Percentiles rank a stretch among this genome's conserved stretches.
Conservation (phyloP, 2,113 vertebrate genomes). For the Balaenoptera acutorostrata region DNA sequence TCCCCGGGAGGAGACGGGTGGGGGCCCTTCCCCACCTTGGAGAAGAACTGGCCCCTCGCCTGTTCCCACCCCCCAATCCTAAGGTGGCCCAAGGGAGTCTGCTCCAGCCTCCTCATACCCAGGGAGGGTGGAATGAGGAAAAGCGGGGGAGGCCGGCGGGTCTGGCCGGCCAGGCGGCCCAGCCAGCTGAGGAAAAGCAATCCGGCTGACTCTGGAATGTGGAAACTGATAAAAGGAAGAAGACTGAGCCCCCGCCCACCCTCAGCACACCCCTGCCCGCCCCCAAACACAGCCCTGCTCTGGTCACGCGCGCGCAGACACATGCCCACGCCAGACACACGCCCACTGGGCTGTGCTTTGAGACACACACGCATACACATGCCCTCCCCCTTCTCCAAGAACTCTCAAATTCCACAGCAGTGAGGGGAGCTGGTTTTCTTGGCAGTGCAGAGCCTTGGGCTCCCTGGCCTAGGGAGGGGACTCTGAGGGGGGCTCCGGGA, state of each 20-base stretch:
- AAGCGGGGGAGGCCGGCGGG: slow-evolving; percentile 73
- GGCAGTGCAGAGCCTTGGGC: slow-evolving; percentile 49
- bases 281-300: slow-evolving; percentile 16
- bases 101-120: slow-evolving; percentile 59
- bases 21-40: not conserved
- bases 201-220: slow-evolving; percentile 74
- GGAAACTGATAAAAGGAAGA: slow-evolving; percentile 72
- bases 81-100: slow-evolving; percentile 44
- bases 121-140: slow-evolving; percentile 78
- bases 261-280: not conserved
- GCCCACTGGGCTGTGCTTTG: not conserved
- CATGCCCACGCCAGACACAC: slow-evolving; percentile 16
- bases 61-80: slow-evolving; percentile 10
- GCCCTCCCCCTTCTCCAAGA: slow-evolving; percentile 25
- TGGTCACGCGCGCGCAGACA: slow-evolving; percentile 38
- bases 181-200: slow-evolving; percentile 54
- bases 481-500: not conserved
- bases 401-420: slow-evolving; percentile 70
- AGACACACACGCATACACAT: not conserved
- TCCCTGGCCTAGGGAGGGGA: slow-evolving; percentile 20
- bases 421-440: slow-evolving; percentile 75
- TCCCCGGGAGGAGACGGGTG: slow-evolving; percentile 54
- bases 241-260: slow-evolving; percentile 15
- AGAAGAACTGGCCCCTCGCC: slow-evolving; percentile 13
- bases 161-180: slow-evolving; percentile 22